Conservation (phyloP, 2,113 vertebrate genomes). For the Dasypus novemcinctus region DNA sequence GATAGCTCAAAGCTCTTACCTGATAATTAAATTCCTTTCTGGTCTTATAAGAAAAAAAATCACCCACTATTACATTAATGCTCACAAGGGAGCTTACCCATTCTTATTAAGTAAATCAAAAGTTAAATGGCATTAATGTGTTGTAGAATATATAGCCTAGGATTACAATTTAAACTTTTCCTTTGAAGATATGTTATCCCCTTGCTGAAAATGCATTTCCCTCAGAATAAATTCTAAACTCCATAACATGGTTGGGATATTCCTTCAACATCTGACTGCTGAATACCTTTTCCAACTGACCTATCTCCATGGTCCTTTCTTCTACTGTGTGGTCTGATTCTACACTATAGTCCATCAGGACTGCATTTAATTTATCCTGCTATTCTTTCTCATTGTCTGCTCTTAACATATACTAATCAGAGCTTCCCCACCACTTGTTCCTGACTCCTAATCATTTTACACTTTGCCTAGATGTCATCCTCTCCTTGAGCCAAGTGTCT, state of each 20-base stretch:
- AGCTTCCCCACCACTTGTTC: fast-evolving
- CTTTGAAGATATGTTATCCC: not conserved
- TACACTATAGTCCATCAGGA: fast-evolving
- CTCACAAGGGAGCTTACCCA: not conserved
- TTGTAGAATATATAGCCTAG: not conserved
- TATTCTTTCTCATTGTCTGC: not conserved
- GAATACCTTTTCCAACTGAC: not conserved
- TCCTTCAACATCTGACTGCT: not conserved
- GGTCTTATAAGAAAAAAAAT: not conserved
- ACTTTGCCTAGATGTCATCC: not conserved
- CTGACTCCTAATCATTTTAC: not conserved
- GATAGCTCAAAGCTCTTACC: not conserved
- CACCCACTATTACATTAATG: not conserved
- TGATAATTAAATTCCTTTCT: not conserved
- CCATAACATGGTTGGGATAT: not conserved
- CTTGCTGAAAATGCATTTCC: not conserved
- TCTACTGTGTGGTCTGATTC: fast-evolving
- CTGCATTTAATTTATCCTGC: fast-evolving
- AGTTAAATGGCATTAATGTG: not conserved
- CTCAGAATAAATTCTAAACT: not conserved
- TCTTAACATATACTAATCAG: not conserved
- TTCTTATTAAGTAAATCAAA: not conserved
- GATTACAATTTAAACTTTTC: not conserved
- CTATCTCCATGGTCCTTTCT: not conserved
- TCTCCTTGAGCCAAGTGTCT: not conserved